These are phyloP conservation scores for Agonopterix alstromeriana DNA, from an alignment of 2,888 invertebrate species.

Conservation along the genomic window DNA sequence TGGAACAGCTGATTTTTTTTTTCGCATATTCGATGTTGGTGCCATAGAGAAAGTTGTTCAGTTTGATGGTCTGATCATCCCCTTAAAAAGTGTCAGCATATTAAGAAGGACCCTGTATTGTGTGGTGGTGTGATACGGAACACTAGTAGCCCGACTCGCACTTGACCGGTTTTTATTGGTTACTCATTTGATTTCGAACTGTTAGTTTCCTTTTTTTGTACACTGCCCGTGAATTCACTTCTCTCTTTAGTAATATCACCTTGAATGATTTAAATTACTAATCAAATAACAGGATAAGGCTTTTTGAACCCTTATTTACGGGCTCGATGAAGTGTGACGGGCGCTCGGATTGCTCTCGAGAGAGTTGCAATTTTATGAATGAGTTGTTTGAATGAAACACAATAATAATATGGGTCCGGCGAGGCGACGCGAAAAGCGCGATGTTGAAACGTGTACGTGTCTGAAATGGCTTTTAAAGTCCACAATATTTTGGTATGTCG, in stretches of 20 bases:
- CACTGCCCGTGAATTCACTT: no score
- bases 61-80: no score
- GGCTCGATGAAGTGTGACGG: constrained; percentile 43
- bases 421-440: constrained; percentile 43
- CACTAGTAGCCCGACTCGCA: no score
- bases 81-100: no score
- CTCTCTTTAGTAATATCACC: background rate
- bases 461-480: constrained; percentile 35
- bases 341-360: constrained; percentile 53
- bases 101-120: no score
- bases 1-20: no score
- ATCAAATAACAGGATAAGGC: constrained; percentile 22
- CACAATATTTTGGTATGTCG: constrained; percentile 31
- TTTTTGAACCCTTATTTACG: constrained; percentile 35
- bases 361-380: constrained; percentile 72
- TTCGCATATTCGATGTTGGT: no score
- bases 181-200: no score
- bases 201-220: no score
- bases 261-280: constrained; percentile 25
- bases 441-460: constrained; percentile 36
- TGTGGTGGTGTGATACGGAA: no score
- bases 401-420: constrained; percentile 51
- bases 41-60: no score
- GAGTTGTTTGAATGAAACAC: constrained; percentile 70
- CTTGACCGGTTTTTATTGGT: no score